Percentiles rank a stretch among this genome's conserved stretches.
These are phyloP conservation scores for Daubentonia madagascariensis DNA, from an alignment of 2,113 vertebrate genomes.

Conservation along the genomic window DNA sequence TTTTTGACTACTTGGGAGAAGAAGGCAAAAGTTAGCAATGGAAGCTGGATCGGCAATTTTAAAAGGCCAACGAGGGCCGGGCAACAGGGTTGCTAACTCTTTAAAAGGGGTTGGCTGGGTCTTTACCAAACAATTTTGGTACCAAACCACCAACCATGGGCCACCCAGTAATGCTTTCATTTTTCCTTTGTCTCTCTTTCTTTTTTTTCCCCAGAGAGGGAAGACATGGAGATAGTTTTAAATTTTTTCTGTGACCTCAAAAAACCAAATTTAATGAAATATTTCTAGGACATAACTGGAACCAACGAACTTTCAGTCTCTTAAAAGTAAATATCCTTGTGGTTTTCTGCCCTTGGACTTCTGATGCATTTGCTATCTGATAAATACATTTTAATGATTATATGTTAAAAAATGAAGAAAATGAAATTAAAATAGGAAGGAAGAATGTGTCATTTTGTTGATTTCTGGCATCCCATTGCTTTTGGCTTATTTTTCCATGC, in stretches of 20 bases:
- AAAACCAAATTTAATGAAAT: not conserved
- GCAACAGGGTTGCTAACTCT: not conserved
- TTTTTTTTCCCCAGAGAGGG: not conserved
- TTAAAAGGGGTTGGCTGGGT: not conserved
- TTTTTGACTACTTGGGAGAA: not conserved
- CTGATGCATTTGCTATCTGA: not conserved
- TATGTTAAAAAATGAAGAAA: not conserved
- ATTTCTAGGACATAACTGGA: not conserved
- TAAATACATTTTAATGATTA: not conserved
- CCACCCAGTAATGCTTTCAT: not conserved
- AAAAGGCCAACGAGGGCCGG: not conserved
- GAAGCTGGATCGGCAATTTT: not conserved
- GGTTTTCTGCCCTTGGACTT: not conserved
- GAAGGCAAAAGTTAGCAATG: not conserved
- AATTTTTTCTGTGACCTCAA: not conserved
- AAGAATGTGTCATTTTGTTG: constrained; percentile 27
- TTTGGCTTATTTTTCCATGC: not conserved
- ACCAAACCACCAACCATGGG: not conserved
- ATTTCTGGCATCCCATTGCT: not conserved
- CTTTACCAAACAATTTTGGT: not conserved
- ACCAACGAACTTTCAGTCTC: not conserved
- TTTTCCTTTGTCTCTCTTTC: not conserved
- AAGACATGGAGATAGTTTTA: not conserved
- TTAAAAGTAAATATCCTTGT: constrained; percentile 30
- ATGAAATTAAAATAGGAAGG: not conserved